Conservation (phyloP, 1,140 invertebrate species). For the Microplitis demolitor region DNA sequence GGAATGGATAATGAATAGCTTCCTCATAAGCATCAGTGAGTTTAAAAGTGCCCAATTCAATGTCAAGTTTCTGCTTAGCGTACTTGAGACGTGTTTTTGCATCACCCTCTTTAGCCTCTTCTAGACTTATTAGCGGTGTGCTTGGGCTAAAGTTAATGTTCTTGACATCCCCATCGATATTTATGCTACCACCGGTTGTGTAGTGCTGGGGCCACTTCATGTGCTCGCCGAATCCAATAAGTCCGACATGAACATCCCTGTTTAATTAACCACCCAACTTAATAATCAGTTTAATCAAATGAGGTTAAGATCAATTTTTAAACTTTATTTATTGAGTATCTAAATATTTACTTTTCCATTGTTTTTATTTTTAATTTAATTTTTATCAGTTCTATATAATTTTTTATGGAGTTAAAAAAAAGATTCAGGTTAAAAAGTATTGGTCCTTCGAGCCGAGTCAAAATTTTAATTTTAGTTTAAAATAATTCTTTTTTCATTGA, state of each 20-base stretch:
- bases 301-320: not conserved
- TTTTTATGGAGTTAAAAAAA: too few species aligned
- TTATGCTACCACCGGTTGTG: conserved; percentile 62
- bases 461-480: too few species aligned
- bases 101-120: conserved; percentile 47
- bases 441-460: too few species aligned
- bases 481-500: too few species aligned
- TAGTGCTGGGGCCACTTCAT: conserved; percentile 64
- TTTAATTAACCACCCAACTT: conserved; percentile 17
- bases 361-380: too few species aligned
- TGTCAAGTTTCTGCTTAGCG: conserved; percentile 43
- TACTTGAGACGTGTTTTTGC: conserved; percentile 38
- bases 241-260: conserved; percentile 65
- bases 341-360: not conserved
- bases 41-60: conserved; percentile 52
- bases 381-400: too few species aligned
- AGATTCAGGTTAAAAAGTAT: too few species aligned
- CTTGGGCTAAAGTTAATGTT: conserved; percentile 56
- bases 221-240: conserved; percentile 65
- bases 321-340: not conserved
- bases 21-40: conserved; percentile 62
- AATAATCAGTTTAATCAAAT: not conserved
- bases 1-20: conserved; percentile 67
- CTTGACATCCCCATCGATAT: conserved; percentile 64
- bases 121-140: conserved; percentile 36